Base-by-base conservation (phyloP, 1,140 invertebrate genomes). In the Tetragonula clypearis region DNA sequence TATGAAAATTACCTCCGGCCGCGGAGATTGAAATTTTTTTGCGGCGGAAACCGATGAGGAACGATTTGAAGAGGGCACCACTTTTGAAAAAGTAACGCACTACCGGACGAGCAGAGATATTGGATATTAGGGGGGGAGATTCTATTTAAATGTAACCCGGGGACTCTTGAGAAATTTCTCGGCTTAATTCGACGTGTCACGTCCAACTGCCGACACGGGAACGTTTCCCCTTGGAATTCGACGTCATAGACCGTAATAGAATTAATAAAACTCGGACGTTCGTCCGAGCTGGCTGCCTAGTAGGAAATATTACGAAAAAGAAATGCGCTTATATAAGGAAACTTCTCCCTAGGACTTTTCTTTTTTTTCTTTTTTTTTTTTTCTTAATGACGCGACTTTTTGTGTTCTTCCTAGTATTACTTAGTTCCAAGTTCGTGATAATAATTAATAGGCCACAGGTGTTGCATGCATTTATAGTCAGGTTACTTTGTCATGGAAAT, bases 151-250 rank as follows among this genome's bases (percentile, higher is more conserved):
- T 26, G 26, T 72, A 35, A 55, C 53, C 23, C 12, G 12, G 53
- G 6, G 14, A n/a, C 56, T 49, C 79, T 73, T 66, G 81, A 65
- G 62, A 82, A 76, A 82, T 82, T 82, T 82, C 73, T 58, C 49
- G 62, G 53, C 73, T 77, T 76, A 76, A 82, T 82, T 82, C n/a
- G 60, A 82, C 73, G 73, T 68, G 81, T 77, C 81, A 77, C 81
- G 30, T 15, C 62, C 73, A 68, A 68, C 60, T 56, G 74, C 17
- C 49, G 15, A 19, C 55, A 35, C 35, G n/a, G 49, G n/a, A 82
- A 56, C 23, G n/a, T 77, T 82, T 76, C 56, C 30, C 41, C 6
- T 17, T 49, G 26, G 35, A 62, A 73, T 81, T 60, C 19, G 6
- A 58, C 56, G 56, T 73, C 35, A 26, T 49, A 60, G 2, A 41